phyloP scores from a whole-genome alignment of 2,113 vertebrate species.

The Montifringilla adamsi region DNA sequence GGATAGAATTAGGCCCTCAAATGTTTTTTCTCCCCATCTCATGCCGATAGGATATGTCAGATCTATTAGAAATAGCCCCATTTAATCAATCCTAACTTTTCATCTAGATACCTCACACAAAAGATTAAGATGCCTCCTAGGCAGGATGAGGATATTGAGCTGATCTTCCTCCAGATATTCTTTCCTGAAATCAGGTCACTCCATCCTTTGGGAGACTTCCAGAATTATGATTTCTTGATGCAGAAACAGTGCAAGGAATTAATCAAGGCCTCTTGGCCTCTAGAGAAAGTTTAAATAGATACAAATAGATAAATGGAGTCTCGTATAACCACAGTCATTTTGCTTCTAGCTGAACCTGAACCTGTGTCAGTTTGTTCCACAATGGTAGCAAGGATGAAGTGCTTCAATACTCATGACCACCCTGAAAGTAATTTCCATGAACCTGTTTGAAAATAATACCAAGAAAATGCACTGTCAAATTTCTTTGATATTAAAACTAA shows the following conservation, averaged over 20 bases:
- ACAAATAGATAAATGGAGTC: neutral
- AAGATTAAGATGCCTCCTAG: neutral
- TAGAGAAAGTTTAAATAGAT: neutral
- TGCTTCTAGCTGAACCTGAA: neutral
- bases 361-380: neutral
- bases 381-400: neutral
- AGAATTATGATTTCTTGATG: slow-evolving; percentile 17
- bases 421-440: neutral
- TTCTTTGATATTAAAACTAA: neutral
- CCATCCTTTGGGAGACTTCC: neutral
- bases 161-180: neutral
- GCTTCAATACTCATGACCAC: neutral
- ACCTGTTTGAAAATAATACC: neutral
- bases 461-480: neutral
- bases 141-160: neutral
- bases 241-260: neutral
- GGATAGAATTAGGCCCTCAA: neutral
- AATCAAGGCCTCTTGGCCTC: neutral
- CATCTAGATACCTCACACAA: neutral
- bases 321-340: neutral
- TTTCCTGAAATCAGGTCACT: neutral
- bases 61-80: neutral
- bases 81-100: neutral
- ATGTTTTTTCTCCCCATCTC: neutral
- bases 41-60: neutral